Conservation (phyloP, 64 coral and sea anemone species). For the Montipora capricornis region DNA sequence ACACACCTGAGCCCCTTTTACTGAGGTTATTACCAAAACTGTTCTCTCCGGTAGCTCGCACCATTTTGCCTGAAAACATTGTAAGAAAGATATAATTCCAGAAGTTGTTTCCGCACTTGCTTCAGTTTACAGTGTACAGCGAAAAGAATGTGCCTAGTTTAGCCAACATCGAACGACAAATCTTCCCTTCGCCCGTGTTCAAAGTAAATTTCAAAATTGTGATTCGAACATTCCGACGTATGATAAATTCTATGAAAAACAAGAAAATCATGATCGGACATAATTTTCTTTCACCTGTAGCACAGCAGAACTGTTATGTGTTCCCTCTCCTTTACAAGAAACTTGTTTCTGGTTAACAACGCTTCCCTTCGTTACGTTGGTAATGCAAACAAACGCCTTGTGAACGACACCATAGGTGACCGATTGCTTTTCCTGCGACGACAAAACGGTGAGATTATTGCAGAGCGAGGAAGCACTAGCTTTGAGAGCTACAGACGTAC, state of each 20-base stretch:
- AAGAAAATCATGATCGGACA: not conserved
- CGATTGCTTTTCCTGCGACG: slow-evolving; percentile 77
- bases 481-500: slow-evolving; percentile 76
- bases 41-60: slow-evolving; percentile 86
- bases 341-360: slow-evolving; percentile 76
- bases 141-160: not conserved
- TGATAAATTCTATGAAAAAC: not conserved
- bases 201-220: not conserved
- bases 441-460: slow-evolving; percentile 84
- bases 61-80: slow-evolving; percentile 83
- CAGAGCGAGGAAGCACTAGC: slow-evolving; percentile 83
- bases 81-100: not conserved
- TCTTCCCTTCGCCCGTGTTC: not conserved
- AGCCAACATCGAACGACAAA: not conserved
- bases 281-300: slow-evolving; percentile 51
- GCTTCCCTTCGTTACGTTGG: slow-evolving; percentile 84
- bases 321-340: slow-evolving; percentile 92
- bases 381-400: slow-evolving; percentile 96
- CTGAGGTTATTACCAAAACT: slow-evolving; percentile 85
- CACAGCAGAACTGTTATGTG: slow-evolving; percentile 90
- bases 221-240: not conserved
- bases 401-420: slow-evolving; percentile 83
- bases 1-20: slow-evolving; percentile 87
- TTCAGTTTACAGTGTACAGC: not conserved
- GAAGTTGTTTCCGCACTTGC: too few relatives aligned